Evolutionary conservation across 2,797 vertebrate genomes (phyloP).

Genomic region (Botia kubotai): DNA sequence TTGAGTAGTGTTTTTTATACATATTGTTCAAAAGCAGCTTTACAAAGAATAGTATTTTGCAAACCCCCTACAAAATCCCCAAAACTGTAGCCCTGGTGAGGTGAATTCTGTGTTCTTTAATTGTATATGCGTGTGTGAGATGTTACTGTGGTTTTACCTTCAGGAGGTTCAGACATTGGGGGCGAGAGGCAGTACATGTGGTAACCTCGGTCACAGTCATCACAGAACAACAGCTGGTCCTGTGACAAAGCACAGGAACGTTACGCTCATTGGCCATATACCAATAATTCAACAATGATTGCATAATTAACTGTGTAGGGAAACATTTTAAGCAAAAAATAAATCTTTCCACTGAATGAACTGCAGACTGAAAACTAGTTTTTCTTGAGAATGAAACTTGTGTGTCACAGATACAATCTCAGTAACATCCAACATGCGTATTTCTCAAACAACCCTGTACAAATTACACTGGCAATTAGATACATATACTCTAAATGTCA

Average conservation of each 20-base stretch:
- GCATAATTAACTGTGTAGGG: neutral
- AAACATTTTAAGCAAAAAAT: neutral
- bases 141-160: constrained; percentile 78
- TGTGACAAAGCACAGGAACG: constrained; percentile 51
- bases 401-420: no score
- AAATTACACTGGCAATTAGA: no score
- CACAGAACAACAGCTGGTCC: constrained; percentile 89
- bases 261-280: neutral
- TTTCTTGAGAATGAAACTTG: no score
- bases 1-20: no score
- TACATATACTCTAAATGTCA: no score
- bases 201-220: constrained; percentile 94
- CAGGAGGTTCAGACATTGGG: constrained; percentile 92
- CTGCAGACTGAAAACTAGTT: neutral
- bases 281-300: constrained; percentile 2
- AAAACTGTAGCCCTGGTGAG: neutral
- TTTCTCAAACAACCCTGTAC: no score
- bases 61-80: neutral
- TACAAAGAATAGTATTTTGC: neutral
- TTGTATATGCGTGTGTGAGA: neutral
- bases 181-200: constrained; percentile 97
- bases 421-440: no score
- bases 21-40: no score
- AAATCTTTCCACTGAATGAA: neutral
- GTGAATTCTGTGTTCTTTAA: neutral